These are phyloP conservation scores for Pangasius djambal DNA, from an alignment of 2,797 vertebrate genomes.

Conservation along the genomic window DNA sequence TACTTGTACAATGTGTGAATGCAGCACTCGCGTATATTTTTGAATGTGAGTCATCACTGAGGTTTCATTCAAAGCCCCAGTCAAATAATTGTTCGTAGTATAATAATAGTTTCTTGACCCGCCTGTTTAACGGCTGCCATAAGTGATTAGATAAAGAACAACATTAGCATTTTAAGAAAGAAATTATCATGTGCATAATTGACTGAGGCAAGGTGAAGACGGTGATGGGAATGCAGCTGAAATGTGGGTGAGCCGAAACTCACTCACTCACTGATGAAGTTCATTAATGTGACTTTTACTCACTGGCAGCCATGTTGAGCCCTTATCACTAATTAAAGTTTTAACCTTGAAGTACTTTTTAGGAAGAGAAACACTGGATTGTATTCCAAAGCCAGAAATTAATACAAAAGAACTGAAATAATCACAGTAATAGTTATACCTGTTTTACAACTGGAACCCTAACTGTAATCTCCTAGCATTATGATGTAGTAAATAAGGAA, in stretches of 20 bases:
- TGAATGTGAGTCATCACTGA: not conserved
- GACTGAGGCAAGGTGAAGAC: not conserved
- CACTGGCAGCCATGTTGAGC: not conserved
- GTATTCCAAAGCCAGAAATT: not conserved
- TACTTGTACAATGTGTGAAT: not conserved
- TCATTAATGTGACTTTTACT: constrained; percentile 9
- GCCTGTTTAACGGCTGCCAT: not conserved
- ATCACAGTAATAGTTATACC: not conserved
- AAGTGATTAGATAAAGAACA: not conserved
- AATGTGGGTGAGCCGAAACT: not conserved
- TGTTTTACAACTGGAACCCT: too few species aligned
- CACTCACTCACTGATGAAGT: not conserved
- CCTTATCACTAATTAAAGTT: not conserved
- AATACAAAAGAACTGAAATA: not conserved
- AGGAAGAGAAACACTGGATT: not conserved
- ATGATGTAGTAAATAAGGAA: not conserved
- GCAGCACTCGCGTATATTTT: not conserved
- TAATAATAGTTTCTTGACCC: not conserved
- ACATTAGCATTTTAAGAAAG: not conserved
- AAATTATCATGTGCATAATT: not conserved
- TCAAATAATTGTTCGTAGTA: not conserved
- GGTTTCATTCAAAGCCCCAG: not conserved
- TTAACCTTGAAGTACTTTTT: not conserved
- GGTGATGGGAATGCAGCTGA: not conserved
- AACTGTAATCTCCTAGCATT: not conserved